Conservation (phyloP, 2,888 invertebrate genomes). For the Perithous albicinctus region DNA sequence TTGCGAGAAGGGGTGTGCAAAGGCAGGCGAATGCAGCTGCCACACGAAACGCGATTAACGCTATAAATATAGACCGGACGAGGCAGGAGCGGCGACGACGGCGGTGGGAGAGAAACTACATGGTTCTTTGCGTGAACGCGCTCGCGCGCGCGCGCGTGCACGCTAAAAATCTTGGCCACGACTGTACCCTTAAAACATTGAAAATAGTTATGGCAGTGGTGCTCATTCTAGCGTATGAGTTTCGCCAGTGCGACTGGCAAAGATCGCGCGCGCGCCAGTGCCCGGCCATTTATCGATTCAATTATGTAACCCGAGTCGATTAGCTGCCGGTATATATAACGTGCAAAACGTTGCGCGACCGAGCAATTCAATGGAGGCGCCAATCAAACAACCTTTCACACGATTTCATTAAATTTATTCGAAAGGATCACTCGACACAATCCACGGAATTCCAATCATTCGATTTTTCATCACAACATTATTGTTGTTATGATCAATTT, state of each 20-base stretch:
- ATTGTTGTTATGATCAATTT: conserved; percentile 2
- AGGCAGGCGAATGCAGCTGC: conserved; percentile 81
- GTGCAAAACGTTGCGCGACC: conserved; percentile 55
- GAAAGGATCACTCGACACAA: conserved; percentile 5
- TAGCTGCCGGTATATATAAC: conserved; percentile 67
- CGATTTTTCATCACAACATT: background rate
- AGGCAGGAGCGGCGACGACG: conserved; percentile 64
- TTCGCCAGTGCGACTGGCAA: background rate
- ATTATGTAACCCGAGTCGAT: conserved; percentile 79
- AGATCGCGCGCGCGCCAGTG: conserved; percentile 45
- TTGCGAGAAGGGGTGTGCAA: conserved; percentile 68
- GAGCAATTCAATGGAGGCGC: conserved; percentile 46
- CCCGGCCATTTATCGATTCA: conserved; percentile 78
- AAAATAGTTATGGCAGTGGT: conserved; percentile 83
- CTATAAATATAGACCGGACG: conserved; percentile 80
- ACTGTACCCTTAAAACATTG: conserved; percentile 83
- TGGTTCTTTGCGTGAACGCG: too few species aligned
- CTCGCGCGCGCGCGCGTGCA: too few species aligned
- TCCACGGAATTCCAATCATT: background rate
- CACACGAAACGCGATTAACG: conserved; percentile 82
- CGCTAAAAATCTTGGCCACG: conserved; percentile 72
- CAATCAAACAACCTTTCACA: conserved; percentile 40
- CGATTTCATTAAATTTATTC: conserved; percentile 32
- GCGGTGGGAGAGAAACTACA: conserved; percentile 16
- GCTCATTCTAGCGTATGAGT: conserved; percentile 71